These are phyloP conservation scores for Psittacula derbiana DNA, from an alignment of 2,797 vertebrate genomes.

Conservation along the genomic window DNA sequence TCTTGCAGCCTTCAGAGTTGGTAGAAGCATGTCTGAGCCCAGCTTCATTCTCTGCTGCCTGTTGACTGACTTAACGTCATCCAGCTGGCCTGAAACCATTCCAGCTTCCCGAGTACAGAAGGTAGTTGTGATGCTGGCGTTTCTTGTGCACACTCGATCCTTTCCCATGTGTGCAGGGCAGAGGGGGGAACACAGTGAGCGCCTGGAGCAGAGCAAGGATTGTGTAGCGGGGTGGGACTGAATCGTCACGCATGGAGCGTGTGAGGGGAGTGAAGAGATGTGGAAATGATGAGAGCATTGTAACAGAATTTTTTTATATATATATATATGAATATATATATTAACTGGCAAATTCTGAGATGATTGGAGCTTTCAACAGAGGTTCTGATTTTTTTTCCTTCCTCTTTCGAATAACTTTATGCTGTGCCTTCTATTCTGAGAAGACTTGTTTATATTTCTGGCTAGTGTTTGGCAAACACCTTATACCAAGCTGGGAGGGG, in stretches of 20 bases:
- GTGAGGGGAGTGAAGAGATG: slow-evolving; percentile 12
- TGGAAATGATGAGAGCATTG: slow-evolving; percentile 57
- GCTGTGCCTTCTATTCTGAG: slow-evolving; percentile 75
- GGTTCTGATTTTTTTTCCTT: slow-evolving; percentile 49
- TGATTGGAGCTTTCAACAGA: slow-evolving; percentile 62
- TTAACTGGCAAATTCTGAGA: slow-evolving; percentile 59
- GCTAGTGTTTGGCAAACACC: slow-evolving; percentile 64
- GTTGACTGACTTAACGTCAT: slow-evolving; percentile 40
- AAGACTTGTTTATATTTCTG: slow-evolving; percentile 75
- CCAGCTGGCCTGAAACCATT: slow-evolving; percentile 59
- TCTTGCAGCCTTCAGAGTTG: slow-evolving; percentile 43
- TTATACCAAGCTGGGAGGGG: slow-evolving; percentile 56
- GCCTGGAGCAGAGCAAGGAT: neutral
- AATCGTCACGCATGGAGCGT: neutral
- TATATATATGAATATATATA: slow-evolving; percentile 56
- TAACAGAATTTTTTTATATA: slow-evolving; percentile 49
- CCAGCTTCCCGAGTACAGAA: slow-evolving; percentile 46
- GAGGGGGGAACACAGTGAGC: slow-evolving; percentile 25
- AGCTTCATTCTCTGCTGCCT: slow-evolving; percentile 38
- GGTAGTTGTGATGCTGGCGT: slow-evolving; percentile 21
- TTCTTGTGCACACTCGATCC: slow-evolving; percentile 55
- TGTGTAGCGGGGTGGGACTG: neutral
- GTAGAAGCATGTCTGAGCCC: slow-evolving; percentile 65
- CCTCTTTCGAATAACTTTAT: slow-evolving; percentile 68
- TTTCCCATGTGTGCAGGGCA: neutral